Base-by-base conservation (phyloP, 2,797 vertebrate species). In the Parauchenoglanis punctatus region DNA sequence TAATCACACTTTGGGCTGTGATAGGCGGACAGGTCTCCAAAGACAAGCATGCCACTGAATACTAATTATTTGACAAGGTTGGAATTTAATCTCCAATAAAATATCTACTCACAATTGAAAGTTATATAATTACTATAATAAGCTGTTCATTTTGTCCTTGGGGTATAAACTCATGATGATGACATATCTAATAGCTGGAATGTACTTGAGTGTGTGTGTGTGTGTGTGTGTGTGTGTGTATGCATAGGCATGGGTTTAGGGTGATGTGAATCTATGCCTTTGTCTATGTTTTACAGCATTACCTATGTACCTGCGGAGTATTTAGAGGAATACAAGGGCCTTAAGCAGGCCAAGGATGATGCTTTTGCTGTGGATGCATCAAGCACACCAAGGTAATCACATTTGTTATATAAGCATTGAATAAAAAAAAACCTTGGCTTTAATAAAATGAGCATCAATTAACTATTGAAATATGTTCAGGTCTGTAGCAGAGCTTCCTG, bases 281-380 rank as follows among this genome's bases (percentile, higher is more conserved):
- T 78, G 86, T 86, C 86, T 83, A 75, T 89, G 87, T 94, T 72
- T 95, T 95, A 89, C 94, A 99, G 99, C 93, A 97, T 99, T 93
- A 97, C 95, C 0, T 99, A 99, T 90, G 97, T 99, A 89, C 96
- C 97, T 86, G 96, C 96, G 81, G 98, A 99, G 91, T 97, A 98
- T 92, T 95, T 99, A 91, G 97, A 97, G 68, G 97, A 98, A 87
- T 99, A 99, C 95, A 97, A 95, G 92, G 90, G 94, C 86, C 93
- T 92, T 93, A 91, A 96, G 59, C 96, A 95, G 84, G 90, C 91
- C 12, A 92, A 93, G 90, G 95, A 95, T 61, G 94, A 93, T 76
- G 35, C 93, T 87, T 91, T 95, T 90, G 54, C 93, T 17, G 88
- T 90, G 56, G 80, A 91, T 10, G 44, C 23, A 31, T 89, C 89